Evolutionary conservation across 2,797 vertebrate genomes (phyloP), one percentile per base, ranked within the genome.

Genomic region (Podargus strigoides): DNA sequence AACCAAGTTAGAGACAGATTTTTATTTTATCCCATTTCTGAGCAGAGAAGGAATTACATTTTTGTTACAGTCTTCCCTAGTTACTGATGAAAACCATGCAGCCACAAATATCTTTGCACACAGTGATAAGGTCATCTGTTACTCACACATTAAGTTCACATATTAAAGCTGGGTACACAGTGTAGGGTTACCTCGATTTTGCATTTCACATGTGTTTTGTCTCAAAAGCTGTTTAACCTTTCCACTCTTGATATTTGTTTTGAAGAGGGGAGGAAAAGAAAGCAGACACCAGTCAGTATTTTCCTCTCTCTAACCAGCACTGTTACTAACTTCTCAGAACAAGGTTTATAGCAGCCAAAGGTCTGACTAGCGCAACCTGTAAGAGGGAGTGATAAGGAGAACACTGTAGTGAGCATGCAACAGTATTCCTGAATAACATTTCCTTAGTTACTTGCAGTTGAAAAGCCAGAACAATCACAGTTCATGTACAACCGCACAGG

Each of bases 161-260:
- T 64, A 87, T 36, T 92, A 87, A 80, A 87, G 56, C 49, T 50
- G 34, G 30, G 23, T 68, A 77, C 0, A 0, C 21, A 59, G 50
- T n/a, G n/a, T 16, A 80, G 16, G 4, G 1, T 55, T 85, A 76
- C 46, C 90, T 92, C 53, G 34, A 36, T 87, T 93, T 74, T 79
- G 60, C 34, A 58, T 59, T 85, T 92, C 88, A 59, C 81, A 68
- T 42, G 55, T 77, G 68, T 89, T 92, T 90, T 12, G 2, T 87
- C 72, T 91, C 81, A 93, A 87, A 95, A 92, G 60, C 64, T 80
- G 9, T 83, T 93, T 93, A 94, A 91, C 66, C 49, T 89, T 94
- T 93, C 24, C 13, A 80, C 83, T 59, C 28, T 80, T 41, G 72
- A 8, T 70, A 90, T 89, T 92, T 94, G 42, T 89, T 94, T 90